These are phyloP conservation scores for Pachypanchax playfairii DNA, from an alignment of 2,113 vertebrate genomes.

Conservation along the genomic window DNA sequence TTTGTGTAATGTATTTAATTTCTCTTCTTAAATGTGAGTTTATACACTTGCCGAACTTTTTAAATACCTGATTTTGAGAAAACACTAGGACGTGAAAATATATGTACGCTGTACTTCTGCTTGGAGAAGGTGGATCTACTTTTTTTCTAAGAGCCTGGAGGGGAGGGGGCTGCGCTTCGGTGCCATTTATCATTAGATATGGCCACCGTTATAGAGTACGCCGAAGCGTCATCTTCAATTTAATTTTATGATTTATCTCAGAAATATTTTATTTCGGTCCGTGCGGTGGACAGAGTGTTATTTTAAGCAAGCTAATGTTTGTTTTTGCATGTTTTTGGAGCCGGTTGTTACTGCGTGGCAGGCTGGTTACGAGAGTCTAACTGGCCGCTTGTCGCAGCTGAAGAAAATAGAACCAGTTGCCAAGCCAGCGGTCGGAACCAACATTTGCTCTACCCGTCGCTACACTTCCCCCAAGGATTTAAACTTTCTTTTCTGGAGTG, in stretches of 20 bases:
- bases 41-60: neutral
- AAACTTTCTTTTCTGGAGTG: constrained; percentile 38
- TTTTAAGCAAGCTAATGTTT: constrained; percentile 44
- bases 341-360: constrained; percentile 72
- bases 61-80: neutral
- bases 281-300: constrained; percentile 14
- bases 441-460: constrained; percentile 33
- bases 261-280: constrained; percentile 20
- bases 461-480: constrained; percentile 27
- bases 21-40: neutral
- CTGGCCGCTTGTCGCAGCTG: constrained; percentile 76
- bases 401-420: constrained; percentile 78
- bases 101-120: constrained; percentile 31
- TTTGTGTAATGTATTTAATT: neutral
- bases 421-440: constrained; percentile 65
- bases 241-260: constrained; percentile 59
- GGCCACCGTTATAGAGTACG: constrained; percentile 75
- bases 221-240: constrained; percentile 71
- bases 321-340: constrained; percentile 46
- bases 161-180: constrained; percentile 62
- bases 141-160: constrained; percentile 63
- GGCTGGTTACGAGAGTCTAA: constrained; percentile 67
- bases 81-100: neutral
- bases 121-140: constrained; percentile 65
- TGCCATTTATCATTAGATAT: constrained; percentile 80